A percentile compares a stretch with the other conserved stretches of the same genome.
Evolutionary conservation across 2,888 invertebrate species (phyloP).

Genomic region (Epistrophe grossulariae): DNA sequence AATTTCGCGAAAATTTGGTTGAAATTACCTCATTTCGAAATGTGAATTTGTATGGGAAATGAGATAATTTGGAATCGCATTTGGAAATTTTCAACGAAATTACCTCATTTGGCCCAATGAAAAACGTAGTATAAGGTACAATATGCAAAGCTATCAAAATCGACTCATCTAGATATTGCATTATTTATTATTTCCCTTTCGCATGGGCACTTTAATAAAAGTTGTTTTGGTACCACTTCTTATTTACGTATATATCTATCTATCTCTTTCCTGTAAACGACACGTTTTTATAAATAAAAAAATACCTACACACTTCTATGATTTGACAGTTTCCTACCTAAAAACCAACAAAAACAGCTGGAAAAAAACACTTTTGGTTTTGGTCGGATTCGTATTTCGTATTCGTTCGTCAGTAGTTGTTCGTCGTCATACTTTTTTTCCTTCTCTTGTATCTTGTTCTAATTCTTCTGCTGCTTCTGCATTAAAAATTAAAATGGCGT

Average conservation of each 20-base stretch:
- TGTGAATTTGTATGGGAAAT: too few species aligned
- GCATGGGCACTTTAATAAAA: neutral
- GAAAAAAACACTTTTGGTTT: conserved; percentile 20
- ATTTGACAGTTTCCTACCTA: conserved; percentile 19
- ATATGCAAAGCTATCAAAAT: neutral
- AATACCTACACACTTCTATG: neutral
- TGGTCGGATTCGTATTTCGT: neutral
- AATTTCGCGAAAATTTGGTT: too few species aligned
- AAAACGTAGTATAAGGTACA: too few species aligned
- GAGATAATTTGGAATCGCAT: too few species aligned
- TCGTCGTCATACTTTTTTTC: conserved; percentile 20
- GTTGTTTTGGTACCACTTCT: neutral
- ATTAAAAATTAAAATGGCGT: conserved; percentile 67
- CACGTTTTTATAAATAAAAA: conserved; percentile 27
- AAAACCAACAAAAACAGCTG: conserved; percentile 41
- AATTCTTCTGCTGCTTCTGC: conserved; percentile 59
- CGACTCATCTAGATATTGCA: neutral
- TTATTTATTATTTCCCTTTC: neutral
- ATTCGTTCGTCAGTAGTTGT: neutral
- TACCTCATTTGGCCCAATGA: too few species aligned
- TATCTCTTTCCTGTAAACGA: neutral
- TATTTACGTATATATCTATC: too few species aligned
- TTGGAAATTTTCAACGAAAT: too few species aligned
- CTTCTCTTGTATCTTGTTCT: conserved; percentile 56
- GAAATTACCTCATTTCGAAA: too few species aligned